Base-by-base conservation (phyloP, 2,797 vertebrate species). In the Hylomyscus alleni region DNA sequence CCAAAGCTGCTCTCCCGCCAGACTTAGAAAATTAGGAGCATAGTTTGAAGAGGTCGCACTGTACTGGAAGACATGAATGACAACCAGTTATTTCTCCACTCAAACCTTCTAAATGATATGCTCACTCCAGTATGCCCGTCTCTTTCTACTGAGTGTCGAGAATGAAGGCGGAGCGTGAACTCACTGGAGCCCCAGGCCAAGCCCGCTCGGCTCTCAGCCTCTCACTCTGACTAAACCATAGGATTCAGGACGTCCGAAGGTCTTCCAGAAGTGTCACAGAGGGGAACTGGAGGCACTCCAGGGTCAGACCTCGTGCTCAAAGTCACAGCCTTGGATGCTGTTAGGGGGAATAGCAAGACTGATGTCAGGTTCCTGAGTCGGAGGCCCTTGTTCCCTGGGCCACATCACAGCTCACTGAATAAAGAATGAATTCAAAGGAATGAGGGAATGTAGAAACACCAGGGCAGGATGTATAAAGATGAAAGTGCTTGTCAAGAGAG, bases 121-220 rank as follows among this genome's bases (percentile, higher is more conserved):
- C 34, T 69, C 40, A 0, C 22, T 3, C 60, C 26, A 4, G 5
- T 1, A 1, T 8, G 6, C 26, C 1, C 1, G 0, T 10, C 0
- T 20, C 29, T 20, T 54, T 58, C 22, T 4, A 2, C 4, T 6
- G 37, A 77, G 34, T 22, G 54, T 75, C 26, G 6, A 1, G 37
- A 31, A 52, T 1, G 37, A 44, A 7, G 69, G 22, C 3, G 0
- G 26, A 50, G 47, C 47, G 11, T 8, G 20, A 24, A 14, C 3
- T 15, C 62, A 11, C 13, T 50, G 44, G 19, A 12, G 69, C 81
- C 26, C 26, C 40, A n/a, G 4, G 12, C 3, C 0, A 20, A 11
- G 10, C 1, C 19, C 10, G 22, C 31, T 50, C 13, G 6, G 31
- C 58, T 19, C 50, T 22, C 13, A 1, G 56, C 52, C 60, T 76